Evolutionary conservation across 2,113 vertebrate genomes (phyloP).

Genomic region (Muntiacus reevesi): DNA sequence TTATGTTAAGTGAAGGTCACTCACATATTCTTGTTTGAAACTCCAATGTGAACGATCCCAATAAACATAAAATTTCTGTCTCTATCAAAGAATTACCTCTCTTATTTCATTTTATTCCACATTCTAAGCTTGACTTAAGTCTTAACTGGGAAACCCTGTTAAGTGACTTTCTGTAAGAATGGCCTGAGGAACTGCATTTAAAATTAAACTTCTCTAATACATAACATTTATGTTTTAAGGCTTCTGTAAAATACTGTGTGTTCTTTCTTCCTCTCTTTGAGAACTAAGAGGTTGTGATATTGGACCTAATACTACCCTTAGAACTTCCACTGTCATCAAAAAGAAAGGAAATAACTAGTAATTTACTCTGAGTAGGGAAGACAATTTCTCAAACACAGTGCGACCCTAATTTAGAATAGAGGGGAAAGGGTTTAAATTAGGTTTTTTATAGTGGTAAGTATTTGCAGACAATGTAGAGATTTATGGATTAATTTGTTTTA

Average conservation of each 20-base stretch:
- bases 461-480: slow-evolving; percentile 76
- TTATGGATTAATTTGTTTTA: slow-evolving; percentile 79
- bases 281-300: background rate
- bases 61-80: background rate
- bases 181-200: background rate
- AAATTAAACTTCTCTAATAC: slow-evolving; percentile 31
- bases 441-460: slow-evolving; percentile 70
- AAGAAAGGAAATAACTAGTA: slow-evolving; percentile 59
- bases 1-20: background rate
- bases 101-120: background rate
- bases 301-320: slow-evolving; percentile 13
- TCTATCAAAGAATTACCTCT: background rate
- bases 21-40: background rate
- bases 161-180: slow-evolving; percentile 20
- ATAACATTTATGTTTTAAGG: background rate
- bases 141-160: background rate
- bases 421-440: slow-evolving; percentile 70
- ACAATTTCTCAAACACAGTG: slow-evolving; percentile 64
- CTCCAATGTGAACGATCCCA: background rate
- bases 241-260: background rate
- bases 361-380: slow-evolving; percentile 57
- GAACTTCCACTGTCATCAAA: slow-evolving; percentile 29
- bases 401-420: slow-evolving; percentile 66
- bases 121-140: background rate
- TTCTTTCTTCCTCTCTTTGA: slow-evolving; percentile 12